These are phyloP conservation scores for Platysteira castanea DNA, from an alignment of 2,113 vertebrate species.

Conservation along the genomic window DNA sequence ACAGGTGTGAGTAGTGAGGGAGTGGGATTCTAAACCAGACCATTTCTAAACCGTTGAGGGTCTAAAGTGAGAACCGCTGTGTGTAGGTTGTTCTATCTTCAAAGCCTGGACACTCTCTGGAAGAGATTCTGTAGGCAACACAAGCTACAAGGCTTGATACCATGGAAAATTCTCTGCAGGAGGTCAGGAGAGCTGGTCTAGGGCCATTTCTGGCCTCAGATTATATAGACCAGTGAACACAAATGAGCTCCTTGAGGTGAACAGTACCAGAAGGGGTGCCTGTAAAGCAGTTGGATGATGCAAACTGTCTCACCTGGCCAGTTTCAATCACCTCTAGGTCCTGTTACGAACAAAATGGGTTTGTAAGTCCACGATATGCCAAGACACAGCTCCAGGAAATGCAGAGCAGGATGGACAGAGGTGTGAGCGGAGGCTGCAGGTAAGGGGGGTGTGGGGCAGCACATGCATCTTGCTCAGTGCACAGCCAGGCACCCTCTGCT, in stretches of 20 bases:
- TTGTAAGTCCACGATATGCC: neutral
- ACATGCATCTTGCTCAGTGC: neutral
- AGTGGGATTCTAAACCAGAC: neutral
- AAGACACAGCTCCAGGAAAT: neutral
- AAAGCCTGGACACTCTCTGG: neutral
- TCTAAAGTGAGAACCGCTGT: neutral
- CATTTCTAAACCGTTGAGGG: neutral
- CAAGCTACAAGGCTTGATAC: neutral
- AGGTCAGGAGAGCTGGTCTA: neutral
- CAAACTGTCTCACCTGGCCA: neutral
- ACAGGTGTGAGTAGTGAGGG: neutral
- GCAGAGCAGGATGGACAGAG: neutral
- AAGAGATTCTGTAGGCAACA: neutral
- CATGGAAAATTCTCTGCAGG: neutral
- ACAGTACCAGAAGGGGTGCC: neutral
- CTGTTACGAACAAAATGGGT: neutral
- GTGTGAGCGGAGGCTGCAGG: neutral
- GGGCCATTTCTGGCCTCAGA: neutral
- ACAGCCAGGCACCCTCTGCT: neutral
- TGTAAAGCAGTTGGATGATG: neutral
- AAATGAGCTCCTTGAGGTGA: neutral
- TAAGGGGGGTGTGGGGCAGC: neutral
- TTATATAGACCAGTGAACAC: neutral
- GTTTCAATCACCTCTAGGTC: neutral
- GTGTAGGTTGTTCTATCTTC: neutral